Base-by-base conservation (phyloP, 2,888 invertebrate species). In the Litoditis marina region DNA sequence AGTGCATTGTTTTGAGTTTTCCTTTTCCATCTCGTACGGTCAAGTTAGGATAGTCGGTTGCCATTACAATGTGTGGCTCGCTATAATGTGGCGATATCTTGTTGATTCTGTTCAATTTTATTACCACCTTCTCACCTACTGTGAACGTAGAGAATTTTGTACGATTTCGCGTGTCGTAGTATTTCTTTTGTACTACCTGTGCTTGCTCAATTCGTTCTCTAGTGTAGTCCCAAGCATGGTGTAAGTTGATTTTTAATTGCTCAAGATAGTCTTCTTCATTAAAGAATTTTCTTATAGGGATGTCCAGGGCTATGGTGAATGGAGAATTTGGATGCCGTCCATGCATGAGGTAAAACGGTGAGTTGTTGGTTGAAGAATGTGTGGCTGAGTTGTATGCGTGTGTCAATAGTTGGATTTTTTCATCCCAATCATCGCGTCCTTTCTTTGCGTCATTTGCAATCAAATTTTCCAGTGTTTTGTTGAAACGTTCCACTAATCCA, bases 401-500 rank as follows among this genome's bases (percentile, higher is more conserved):
- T 1, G 44, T 28, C 1, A 59, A 30, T 0, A 39, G 7, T 30
- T 59, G 59, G 8, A 59, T 36, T 6, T 42, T 28, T 36, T 22
- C 30, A 50, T 59, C 59, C 59, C 59, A 59, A 2, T 59, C 39
- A 13, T 39, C 30, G 8, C n/a, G 1, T n/a, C n/a, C n/a, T n/a
- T n/a, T n/a, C n/a, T n/a, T n/a, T n/a, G n/a, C 2, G 19, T 13
- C 5, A 16, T 19, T 7, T 5, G 27, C 22, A 13, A 49, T 49
- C 19, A 32, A 3, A 31, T 16, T 4, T 5, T 47, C 54, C 1
- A 61, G 31, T 1, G 55, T 60, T n/a, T 53, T 42, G 32, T 60
- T 60, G 27, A 44, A 52, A 22, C 53, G 2, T 32, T 60, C 60
- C 13, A 30, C 53, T 31, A 39, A 31, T 16, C 60, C 60, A 39